phyloP scores from a whole-genome alignment of 1,140 invertebrate species.

The Pachyrhynchus sulphureomaculatus region DNA sequence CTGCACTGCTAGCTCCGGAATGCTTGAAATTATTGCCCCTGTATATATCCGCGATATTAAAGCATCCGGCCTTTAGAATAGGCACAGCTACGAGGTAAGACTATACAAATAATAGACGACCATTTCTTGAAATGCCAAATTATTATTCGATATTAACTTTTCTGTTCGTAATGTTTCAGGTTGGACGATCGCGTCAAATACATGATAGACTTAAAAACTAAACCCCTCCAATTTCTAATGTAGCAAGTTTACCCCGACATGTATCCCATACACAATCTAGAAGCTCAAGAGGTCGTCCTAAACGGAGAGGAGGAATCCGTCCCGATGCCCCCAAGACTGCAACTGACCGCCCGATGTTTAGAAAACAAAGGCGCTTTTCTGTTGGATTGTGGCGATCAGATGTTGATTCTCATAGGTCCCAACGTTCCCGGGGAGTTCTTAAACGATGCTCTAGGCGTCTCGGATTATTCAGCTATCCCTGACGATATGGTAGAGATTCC shows the following conservation, averaged over 20 bases:
- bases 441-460: constrained; percentile 65
- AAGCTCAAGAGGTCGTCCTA: constrained; percentile 61
- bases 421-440: constrained; percentile 76
- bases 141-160: too few relatives aligned
- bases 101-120: too few relatives aligned
- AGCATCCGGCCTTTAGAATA: constrained; percentile 86
- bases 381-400: constrained; percentile 81
- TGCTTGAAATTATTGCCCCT: constrained; percentile 82
- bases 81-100: constrained; percentile 80
- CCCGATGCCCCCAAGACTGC: constrained; percentile 64
- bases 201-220: constrained; percentile 91
- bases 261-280: constrained; percentile 83
- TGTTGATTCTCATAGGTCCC: constrained; percentile 87
- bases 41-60: constrained; percentile 88
- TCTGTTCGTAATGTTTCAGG: too few relatives aligned
- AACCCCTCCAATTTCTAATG: constrained; percentile 80
- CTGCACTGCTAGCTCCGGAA: constrained; percentile 71
- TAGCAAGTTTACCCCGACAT: constrained; percentile 90
- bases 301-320: constrained; percentile 58
- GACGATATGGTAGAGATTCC: constrained; percentile 75
- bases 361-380: constrained; percentile 89
- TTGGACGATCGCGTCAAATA: constrained; percentile 91
- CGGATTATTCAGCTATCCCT: constrained; percentile 57
- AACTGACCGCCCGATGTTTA: constrained; percentile 69
- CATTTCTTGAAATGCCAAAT: not conserved